Evolutionary conservation across 1,140 invertebrate species (phyloP), one percentile per base, ranked within the genome.

Genomic region (Parapsyche elsis): DNA sequence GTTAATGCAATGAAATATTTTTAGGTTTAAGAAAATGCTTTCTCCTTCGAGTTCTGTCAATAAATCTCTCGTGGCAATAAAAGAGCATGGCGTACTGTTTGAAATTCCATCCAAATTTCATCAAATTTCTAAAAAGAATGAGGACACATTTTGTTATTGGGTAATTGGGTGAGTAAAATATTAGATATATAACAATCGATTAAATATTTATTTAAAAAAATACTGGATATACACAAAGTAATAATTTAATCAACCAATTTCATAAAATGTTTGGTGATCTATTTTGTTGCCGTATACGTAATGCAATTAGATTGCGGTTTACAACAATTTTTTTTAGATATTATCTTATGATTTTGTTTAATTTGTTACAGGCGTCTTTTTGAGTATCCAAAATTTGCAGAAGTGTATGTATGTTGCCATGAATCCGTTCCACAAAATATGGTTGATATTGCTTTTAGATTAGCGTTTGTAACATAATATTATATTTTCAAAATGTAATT

Each of bases 381-480:
- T 84, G 92, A 91, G 78, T 90, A 91, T 67, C 94, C 94, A 0
- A 91, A 93, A 83, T 90, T 92, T 9, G 90, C 92, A 84, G 94
- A 96, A 86, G 87, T 95, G 0, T 96, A 95, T 84, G 90, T 95
- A 30, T 96, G 95, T 86, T 94, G 95, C 86, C 90, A 94, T 80
- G 94, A 95, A 80, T 91, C 91, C 57, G 90, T 94, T 7, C 93
- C 94, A 0, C 94, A 95, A 86, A 95, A 95, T 89, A 89, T 95
- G 76, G 91, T 95, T 7, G 94, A 96, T 90, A 91, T 95, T 84
- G 94, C 94, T 12, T 95, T 95, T 85, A 90, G 93, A 81, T 87
- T 95, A 4, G 91, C 90, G 76, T 87, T 90, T 45, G 57, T 77
- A 0, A 26, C 53, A n/a, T 77, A 44, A 77, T 24, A 46, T 23